Base-by-base conservation (phyloP, 2,113 vertebrate genomes). In the Stictonetta naevosa region DNA sequence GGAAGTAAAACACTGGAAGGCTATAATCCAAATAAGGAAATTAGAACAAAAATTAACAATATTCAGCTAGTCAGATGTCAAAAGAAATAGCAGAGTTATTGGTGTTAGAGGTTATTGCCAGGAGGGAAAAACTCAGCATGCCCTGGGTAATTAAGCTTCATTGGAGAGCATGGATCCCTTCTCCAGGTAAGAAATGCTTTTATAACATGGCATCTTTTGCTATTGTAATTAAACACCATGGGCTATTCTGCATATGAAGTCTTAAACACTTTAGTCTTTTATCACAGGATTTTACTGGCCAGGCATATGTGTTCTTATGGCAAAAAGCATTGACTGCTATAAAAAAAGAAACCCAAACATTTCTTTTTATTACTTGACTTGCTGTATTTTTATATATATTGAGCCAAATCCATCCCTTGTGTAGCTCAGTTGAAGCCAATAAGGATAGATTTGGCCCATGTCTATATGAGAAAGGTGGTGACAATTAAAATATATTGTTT, bases 401-500 rank as follows among this genome's bases (percentile, higher is more conserved):
- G 93, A 96, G 95, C 95, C 96, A 96, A 96, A 96, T 97, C 78
- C 90, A 90, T 95, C 96, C 95, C 96, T 94, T 92, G 90, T 93
- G 95, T 78, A 93, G 86, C 90, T 90, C 68, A 36, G 52, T 56
- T 78, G 90, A 92, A 95, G 69, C 88, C 96, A 93, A 78, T 92
- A 93, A 96, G 95, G 90, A 72, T 13, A 91, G 94, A 58, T 95
- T 93, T 96, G 95, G 95, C 95, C 93, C 80, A 10, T 75, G 86
- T 82, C 94, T 97, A 48, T 94, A 91, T 59, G 93, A 88, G 89
- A 93, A 96, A 95, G 96, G 95, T 97, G 95, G 93, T 96, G 96
- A 97, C 95, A 93, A 97, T 97, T 96, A 95, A 97, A 97, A 97
- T 93, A 96, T 96, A 96, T 96, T 96, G 95, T 96, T 96, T 96